These are phyloP conservation scores for Acanthaster planci DNA, from an alignment of 35 echinoderm and acorn worm genomes.

Conservation along the genomic window DNA sequence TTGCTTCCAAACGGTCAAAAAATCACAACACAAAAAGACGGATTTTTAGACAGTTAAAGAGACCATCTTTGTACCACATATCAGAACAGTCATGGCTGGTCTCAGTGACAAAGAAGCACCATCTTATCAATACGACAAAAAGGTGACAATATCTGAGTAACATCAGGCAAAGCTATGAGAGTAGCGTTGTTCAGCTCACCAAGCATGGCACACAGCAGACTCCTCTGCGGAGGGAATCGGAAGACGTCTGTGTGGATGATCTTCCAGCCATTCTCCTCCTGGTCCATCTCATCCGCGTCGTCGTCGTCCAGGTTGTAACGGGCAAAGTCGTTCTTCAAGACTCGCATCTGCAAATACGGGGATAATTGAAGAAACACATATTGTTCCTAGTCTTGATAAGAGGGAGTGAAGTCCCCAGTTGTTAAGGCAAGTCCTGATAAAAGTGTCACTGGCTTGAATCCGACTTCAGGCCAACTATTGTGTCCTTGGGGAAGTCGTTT, in stretches of 20 bases:
- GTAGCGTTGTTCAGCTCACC: slow-evolving; percentile 65
- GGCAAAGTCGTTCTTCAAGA: slow-evolving; percentile 99
- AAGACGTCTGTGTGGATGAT: slow-evolving; percentile 99
- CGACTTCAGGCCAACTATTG: too few species aligned
- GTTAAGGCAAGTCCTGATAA: too few species aligned
- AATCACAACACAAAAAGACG: too few species aligned
- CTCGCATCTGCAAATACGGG: slow-evolving; percentile 77
- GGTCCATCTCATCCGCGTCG: slow-evolving; percentile 87
- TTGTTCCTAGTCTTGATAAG: too few species aligned
- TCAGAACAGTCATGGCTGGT: too few species aligned
- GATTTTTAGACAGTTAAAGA: too few species aligned
- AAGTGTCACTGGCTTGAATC: too few species aligned
- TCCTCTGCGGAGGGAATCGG: slow-evolving; percentile 86
- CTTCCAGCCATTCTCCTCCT: slow-evolving; percentile 99
- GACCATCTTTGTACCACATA: too few species aligned
- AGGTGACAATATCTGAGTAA: neutral
- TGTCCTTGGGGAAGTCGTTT: too few species aligned
- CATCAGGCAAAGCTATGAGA: too few species aligned
- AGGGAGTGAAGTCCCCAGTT: too few species aligned
- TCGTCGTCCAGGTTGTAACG: slow-evolving; percentile 96
- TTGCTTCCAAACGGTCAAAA: too few species aligned
- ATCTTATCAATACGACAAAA: neutral
- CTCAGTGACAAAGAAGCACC: neutral
- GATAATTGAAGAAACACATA: neutral
- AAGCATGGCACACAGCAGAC: slow-evolving; percentile 87